phyloP scores from a whole-genome alignment of 1,140 invertebrate genomes.

The Chymomyza costata region DNA sequence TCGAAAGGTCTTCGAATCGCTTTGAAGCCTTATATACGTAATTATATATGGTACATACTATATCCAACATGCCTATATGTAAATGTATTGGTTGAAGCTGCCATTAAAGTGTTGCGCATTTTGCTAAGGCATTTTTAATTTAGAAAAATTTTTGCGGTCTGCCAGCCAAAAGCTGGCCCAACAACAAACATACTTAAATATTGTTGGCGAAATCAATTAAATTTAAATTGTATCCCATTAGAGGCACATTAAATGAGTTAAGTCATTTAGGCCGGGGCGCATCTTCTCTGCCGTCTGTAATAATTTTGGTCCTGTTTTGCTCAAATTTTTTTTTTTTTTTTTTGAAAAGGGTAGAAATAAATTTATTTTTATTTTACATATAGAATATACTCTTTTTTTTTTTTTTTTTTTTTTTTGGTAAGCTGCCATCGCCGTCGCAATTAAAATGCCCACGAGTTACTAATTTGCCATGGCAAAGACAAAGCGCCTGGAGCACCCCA shows the following conservation, averaged over 20 bases:
- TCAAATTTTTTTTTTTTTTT: neutral
- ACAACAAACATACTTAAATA: too few species aligned
- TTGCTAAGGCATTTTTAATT: constrained; percentile 59
- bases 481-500: too few species aligned
- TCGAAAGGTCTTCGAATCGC: too few species aligned
- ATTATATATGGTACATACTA: too few species aligned
- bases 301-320: neutral
- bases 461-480: constrained; percentile 54
- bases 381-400: too few species aligned
- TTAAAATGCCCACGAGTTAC: constrained; percentile 73
- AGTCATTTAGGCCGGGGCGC: constrained; percentile 49
- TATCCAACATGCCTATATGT: too few species aligned
- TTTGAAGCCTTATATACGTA: too few species aligned
- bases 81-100: too few species aligned
- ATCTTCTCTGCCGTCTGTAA: constrained; percentile 17
- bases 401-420: constrained; percentile 65
- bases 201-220: constrained; percentile 69
- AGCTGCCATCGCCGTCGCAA: constrained; percentile 36
- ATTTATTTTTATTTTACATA: constrained; percentile 67
- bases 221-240: constrained; percentile 73
- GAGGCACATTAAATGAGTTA: constrained; percentile 72
- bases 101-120: constrained; percentile 47
- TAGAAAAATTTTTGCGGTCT: constrained; percentile 56
- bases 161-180: neutral
- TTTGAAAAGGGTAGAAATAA: constrained; percentile 68